Evolutionary conservation across 2,888 invertebrate genomes (phyloP).

Genomic region (Eumerus sabulonum): DNA sequence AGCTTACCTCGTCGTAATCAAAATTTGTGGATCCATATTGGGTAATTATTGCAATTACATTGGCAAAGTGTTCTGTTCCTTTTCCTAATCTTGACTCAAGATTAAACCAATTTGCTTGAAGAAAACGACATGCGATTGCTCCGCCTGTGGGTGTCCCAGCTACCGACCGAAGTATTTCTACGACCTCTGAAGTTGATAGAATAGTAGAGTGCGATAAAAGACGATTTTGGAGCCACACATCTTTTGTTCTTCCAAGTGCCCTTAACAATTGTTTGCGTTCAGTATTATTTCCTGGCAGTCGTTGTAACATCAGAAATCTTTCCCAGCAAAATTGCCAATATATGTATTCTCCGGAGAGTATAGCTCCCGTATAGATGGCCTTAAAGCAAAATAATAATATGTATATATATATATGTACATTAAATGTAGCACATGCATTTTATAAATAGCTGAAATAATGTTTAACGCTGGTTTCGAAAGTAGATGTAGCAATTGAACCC

Average conservation of each 20-base stretch:
- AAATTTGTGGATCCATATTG: conserved; percentile 79
- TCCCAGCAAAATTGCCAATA: conserved; percentile 79
- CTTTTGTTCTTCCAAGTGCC: conserved; percentile 78
- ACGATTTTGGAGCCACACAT: conserved; percentile 79
- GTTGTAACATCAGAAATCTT: conserved; percentile 76
- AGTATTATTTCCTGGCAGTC: conserved; percentile 77
- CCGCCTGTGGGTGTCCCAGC: conserved; percentile 79
- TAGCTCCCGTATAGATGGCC: conserved; percentile 79
- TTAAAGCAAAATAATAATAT: conserved; percentile 57
- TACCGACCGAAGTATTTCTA: conserved; percentile 79
- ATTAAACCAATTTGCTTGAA: conserved; percentile 79
- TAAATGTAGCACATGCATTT: too few species aligned
- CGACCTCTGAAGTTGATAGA: conserved; percentile 78
- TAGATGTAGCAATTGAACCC: too few species aligned
- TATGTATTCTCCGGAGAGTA: conserved; percentile 78
- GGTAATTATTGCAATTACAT: conserved; percentile 79
- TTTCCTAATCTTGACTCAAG: conserved; percentile 77
- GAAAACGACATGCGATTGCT: conserved; percentile 79
- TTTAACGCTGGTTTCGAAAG: too few species aligned
- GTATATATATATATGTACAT: too few species aligned
- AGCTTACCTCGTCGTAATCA: conserved; percentile 79
- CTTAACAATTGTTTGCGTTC: conserved; percentile 78
- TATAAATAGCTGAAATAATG: too few species aligned
- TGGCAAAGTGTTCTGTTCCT: conserved; percentile 78
- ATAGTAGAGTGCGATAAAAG: conserved; percentile 78